Evolutionary conservation across 2,113 vertebrate genomes (phyloP).

Genomic region (Labeo rohita): DNA sequence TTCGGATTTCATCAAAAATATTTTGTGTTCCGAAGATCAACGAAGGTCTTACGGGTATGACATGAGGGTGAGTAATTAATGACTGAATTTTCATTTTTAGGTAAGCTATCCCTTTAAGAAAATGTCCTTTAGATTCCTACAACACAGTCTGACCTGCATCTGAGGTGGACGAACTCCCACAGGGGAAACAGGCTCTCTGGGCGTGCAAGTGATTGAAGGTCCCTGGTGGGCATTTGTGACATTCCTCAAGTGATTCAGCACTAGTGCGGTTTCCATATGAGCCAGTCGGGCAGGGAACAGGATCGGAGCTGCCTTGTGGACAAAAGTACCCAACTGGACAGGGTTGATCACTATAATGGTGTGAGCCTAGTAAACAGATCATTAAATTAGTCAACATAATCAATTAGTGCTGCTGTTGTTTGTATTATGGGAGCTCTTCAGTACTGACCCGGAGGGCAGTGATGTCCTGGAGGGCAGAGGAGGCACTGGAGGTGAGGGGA

Average conservation of each 20-base stretch:
- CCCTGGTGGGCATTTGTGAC: slow-evolving; percentile 82
- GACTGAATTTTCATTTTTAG: too few relatives aligned
- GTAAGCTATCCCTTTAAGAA: too few relatives aligned
- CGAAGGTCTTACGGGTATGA: too few relatives aligned
- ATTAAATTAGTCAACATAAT: background rate
- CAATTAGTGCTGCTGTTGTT: background rate
- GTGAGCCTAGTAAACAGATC: slow-evolving; percentile 72
- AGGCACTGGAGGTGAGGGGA: slow-evolving; percentile 73
- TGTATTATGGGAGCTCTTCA: background rate
- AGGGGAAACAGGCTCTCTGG: slow-evolving; percentile 86
- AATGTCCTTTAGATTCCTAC: too few relatives aligned
- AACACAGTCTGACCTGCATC: slow-evolving; percentile 70
- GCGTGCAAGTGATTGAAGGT: slow-evolving; percentile 85
- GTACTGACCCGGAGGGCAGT: slow-evolving; percentile 80
- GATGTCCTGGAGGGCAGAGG: slow-evolving; percentile 85
- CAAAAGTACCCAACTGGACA: slow-evolving; percentile 85
- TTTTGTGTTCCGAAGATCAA: too few relatives aligned
- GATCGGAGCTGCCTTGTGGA: slow-evolving; percentile 71
- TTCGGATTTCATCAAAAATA: too few relatives aligned
- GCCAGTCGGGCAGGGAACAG: slow-evolving; percentile 83
- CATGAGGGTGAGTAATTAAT: too few relatives aligned
- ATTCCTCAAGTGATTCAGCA: slow-evolving; percentile 70
- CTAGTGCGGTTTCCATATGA: slow-evolving; percentile 74
- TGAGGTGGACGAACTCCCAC: slow-evolving; percentile 87
- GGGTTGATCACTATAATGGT: slow-evolving; percentile 72